Base-by-base conservation (phyloP, 2,888 invertebrate species). In the Amiota communis region DNA sequence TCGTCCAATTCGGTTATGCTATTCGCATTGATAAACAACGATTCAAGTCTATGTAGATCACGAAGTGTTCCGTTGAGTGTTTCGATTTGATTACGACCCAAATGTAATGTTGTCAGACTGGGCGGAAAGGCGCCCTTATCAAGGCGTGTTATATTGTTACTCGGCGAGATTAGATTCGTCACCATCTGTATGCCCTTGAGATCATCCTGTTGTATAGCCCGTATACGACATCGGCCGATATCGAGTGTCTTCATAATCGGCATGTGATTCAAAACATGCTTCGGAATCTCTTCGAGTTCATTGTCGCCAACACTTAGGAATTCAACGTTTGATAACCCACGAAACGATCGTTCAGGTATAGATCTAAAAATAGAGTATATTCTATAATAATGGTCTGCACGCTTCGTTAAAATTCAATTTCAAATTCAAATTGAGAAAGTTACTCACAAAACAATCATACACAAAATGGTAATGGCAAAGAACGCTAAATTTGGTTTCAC, bases 261-360 rank as follows among this genome's bases (percentile, higher is more conserved):
- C 89, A 96, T 91, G 84, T 95, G 94, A 70, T 93, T 92, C 74
- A 96, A 91, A 64, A 96, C 92, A 78, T 95, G 93, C 67, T 93
- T 92, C 6, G 97, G 97, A 89, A 97, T 93, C 81, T 93, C 92
- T 53, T 92, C 91, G 77, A 97, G 90, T 70, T 92, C 91, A 89
- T 97, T 97, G 90, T 96, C 95, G 11, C 95, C 94, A 77, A 97
- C 90, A 86, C 95, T 95, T 85, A 97, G 92, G 90, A 92, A 95
- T 81, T 93, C 93, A 76, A 95, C 93, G 81, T 93, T 91, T 79
- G 93, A 92, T 88, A 96, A 90, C 78, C 95, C 95, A 74, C 93
- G 92, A 89, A 96, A 96, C 61, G 94, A 93, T 81, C 93, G 92
- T 81, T 93, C 94, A 77, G 93, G 93, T 77, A 96, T 90, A 79